Evolutionary conservation across 1,140 invertebrate species (phyloP), one percentile per base, ranked within the genome.

Genomic region (Choristoneura fumiferana): DNA sequence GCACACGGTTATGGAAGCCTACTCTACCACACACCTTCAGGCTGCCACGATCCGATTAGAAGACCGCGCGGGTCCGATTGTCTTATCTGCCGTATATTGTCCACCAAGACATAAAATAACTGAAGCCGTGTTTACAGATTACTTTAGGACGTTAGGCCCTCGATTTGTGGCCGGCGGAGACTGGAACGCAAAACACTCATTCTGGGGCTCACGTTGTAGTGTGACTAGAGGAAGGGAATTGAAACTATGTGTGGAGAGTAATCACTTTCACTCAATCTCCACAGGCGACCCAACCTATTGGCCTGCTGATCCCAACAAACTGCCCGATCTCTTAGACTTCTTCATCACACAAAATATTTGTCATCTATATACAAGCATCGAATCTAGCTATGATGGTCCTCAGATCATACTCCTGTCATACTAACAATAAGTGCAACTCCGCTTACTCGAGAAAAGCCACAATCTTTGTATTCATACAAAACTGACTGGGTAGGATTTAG

Each of bases 161-260:
- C 72, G 63, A 57, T 86, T 81, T 1, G 74, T 62, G 33, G n/a
- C n/a, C 8, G 79, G 68, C 8, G 71, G 69, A 0, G 68, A 82
- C 40, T 76, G 69, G 57, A 84, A 81, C 35, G 62, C 70, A 6
- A 80, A 80, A 58, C 67, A 72, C 38, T 53, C 40, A 10, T 36
- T 53, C 17, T 82, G 76, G 76, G 73, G 61, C 1, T 76, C 71
- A 35, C 57, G 73, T 54, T 35, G 73, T 8, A 65, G 17, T 15
- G 61, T 18, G 13, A 65, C 72, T 35, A 62, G 65, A 8, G 62
- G 62, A 1, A 18, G 62, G 35, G 57, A 64, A 36, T 36, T 60
- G 17, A 60, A 60, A 17, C 58, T 40, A 45, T 43, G 49, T 56
- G 8, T 62, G 17, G 56, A 61, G 10, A 58, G 12, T 35, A 35